These are phyloP conservation scores for Aphaenogaster floridana DNA, from an alignment of 1,140 invertebrate species.

Conservation along the genomic window DNA sequence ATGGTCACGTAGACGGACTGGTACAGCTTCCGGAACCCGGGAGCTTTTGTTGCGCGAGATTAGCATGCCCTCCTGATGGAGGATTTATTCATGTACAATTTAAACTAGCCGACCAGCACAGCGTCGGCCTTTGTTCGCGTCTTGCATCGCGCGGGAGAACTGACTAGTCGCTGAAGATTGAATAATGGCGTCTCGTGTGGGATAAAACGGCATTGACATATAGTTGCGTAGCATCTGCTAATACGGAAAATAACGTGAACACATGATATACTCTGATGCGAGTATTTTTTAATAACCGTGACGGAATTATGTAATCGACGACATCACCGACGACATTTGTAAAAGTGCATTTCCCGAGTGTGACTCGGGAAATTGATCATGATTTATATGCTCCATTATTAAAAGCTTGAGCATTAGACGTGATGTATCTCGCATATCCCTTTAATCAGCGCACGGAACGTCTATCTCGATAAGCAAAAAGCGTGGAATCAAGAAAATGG, in stretches of 20 bases:
- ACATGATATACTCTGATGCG: not conserved
- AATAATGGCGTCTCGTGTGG: not conserved
- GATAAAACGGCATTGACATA: not conserved
- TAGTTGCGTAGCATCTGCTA: not conserved
- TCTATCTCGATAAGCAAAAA: slow-evolving; percentile 4
- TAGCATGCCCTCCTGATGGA: slow-evolving; percentile 78
- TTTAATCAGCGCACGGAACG: slow-evolving; percentile 14
- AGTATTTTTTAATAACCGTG: not conserved
- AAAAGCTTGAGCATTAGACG: not conserved
- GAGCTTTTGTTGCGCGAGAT: slow-evolving; percentile 78
- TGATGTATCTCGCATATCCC: not conserved
- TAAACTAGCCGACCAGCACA: slow-evolving; percentile 76
- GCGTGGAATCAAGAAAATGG: slow-evolving; percentile 25
- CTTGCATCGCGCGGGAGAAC: slow-evolving; percentile 27
- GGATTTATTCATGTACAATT: slow-evolving; percentile 83
- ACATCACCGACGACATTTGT: not conserved
- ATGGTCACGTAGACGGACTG: slow-evolving; percentile 61
- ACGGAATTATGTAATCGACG: not conserved
- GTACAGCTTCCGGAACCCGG: slow-evolving; percentile 70
- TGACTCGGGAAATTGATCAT: slow-evolving; percentile 15
- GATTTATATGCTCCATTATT: not conserved
- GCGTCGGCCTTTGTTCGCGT: slow-evolving; percentile 69
- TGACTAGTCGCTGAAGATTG: slow-evolving; percentile 28
- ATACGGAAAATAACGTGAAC: not conserved
- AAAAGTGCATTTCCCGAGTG: not conserved